Evolutionary conservation across 2,797 vertebrate genomes (phyloP).

Genomic region (Naso thynnoides): DNA sequence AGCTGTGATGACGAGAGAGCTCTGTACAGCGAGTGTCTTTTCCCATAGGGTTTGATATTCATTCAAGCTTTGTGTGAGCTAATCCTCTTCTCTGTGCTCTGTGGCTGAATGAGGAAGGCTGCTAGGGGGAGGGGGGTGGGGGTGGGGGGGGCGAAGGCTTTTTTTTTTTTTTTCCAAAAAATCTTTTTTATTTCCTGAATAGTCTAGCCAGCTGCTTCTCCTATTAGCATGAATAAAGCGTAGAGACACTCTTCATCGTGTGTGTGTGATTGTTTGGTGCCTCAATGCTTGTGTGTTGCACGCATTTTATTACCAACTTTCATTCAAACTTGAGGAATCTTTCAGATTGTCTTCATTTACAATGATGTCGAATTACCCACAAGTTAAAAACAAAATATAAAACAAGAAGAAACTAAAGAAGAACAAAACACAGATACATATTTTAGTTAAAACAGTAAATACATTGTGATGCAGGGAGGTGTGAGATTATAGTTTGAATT

Average conservation of each 20-base stretch:
- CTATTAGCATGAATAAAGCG: conserved; percentile 45
- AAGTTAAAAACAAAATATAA: too few species aligned
- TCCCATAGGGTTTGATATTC: conserved; percentile 63
- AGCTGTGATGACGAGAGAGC: conserved; percentile 43
- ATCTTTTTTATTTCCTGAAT: conserved; percentile 11
- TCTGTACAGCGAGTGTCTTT: conserved; percentile 50
- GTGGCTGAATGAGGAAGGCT: conserved; percentile 67
- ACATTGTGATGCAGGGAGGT: too few species aligned
- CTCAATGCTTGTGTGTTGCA: conserved; percentile 4
- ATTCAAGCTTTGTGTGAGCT: conserved; percentile 71
- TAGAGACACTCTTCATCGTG: conserved; percentile 19
- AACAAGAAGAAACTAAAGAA: too few species aligned
- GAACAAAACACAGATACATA: too few species aligned
- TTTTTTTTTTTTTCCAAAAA: background rate
- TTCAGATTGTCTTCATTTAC: too few species aligned
- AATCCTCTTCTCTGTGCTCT: conserved; percentile 73
- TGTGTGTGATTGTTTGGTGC: conserved; percentile 1
- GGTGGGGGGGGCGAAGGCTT: conserved; percentile 31
- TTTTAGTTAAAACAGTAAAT: too few species aligned
- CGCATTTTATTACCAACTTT: too few species aligned
- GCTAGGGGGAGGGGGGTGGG: conserved; percentile 39
- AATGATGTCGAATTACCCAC: too few species aligned
- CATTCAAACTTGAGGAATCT: too few species aligned
- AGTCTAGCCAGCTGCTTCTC: conserved; percentile 53
- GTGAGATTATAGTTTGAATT: too few species aligned